A percentile compares a stretch with the other conserved stretches of the same genome.
phyloP scores from a whole-genome alignment of 2,113 vertebrate genomes.

The Nerophis ophidion region DNA sequence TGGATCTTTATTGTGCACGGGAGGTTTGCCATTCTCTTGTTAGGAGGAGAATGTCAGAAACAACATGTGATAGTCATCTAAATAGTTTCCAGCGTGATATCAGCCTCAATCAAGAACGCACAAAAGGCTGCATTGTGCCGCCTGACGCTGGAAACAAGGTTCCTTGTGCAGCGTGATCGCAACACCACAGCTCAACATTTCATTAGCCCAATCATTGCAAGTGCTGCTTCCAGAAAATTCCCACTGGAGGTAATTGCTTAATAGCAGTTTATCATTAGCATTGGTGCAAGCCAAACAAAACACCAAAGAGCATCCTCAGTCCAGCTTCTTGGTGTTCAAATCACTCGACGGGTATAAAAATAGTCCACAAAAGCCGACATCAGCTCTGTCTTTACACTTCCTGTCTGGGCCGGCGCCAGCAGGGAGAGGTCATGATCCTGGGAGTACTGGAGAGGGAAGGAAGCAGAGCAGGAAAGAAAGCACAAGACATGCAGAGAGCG shows the following conservation, averaged over 20 bases:
- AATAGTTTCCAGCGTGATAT: constrained; percentile 78
- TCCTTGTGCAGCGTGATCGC: constrained; percentile 52
- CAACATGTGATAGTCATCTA: constrained; percentile 73
- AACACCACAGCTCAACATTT: constrained; percentile 28
- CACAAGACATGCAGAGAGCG: constrained; percentile 25
- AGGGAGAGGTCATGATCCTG: constrained; percentile 48
- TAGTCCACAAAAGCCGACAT: constrained; percentile 41
- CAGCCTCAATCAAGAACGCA: constrained; percentile 63
- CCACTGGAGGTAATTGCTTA: constrained; percentile 3
- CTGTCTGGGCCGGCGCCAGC: constrained; percentile 53
- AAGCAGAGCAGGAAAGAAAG: constrained; percentile 63
- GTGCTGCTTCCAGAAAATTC: constrained; percentile 52
- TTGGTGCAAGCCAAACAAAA: not conserved
- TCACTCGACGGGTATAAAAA: constrained; percentile 52
- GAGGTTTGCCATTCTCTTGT: constrained; percentile 59
- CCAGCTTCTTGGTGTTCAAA: constrained; percentile 21
- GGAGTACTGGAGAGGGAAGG: constrained; percentile 49
- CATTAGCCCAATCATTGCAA: constrained; percentile 46
- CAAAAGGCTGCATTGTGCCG: constrained; percentile 68
- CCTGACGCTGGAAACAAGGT: constrained; percentile 50
- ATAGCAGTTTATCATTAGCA: not conserved
- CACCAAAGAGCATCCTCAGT: not conserved
- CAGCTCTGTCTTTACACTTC: constrained; percentile 54
- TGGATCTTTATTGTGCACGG: constrained; percentile 60
- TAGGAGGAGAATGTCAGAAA: constrained; percentile 64